Conservation (phyloP, 1,140 invertebrate genomes). For the Yoshiicerus persimilis region DNA sequence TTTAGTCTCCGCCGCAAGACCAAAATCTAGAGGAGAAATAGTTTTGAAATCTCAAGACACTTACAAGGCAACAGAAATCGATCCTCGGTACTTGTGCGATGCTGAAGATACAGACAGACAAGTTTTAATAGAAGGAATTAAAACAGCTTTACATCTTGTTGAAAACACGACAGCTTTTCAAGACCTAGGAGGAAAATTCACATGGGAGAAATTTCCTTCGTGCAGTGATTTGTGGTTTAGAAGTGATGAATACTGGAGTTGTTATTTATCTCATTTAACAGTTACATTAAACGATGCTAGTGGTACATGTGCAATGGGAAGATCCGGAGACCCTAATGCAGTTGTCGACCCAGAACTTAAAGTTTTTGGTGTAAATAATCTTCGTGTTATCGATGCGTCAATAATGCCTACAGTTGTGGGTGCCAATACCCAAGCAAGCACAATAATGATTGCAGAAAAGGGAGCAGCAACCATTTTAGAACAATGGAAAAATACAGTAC, state of each 20-base stretch:
- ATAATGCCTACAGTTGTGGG: conserved; percentile 73
- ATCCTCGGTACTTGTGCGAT: neutral
- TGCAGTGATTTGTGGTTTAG: conserved; percentile 53
- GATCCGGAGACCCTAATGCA: conserved; percentile 61
- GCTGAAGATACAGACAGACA: neutral
- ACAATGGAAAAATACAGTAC: conserved; percentile 53
- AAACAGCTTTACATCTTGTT: neutral
- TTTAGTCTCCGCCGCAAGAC: neutral
- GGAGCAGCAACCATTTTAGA: conserved; percentile 71
- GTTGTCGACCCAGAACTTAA: conserved; percentile 72
- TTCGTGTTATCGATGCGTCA: conserved; percentile 71
- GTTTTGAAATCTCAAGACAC: neutral
- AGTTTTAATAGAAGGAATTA: conserved; percentile 21
- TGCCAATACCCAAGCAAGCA: conserved; percentile 75
- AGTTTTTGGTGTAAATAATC: conserved; percentile 66
- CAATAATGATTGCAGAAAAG: conserved; percentile 77
- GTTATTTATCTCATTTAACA: conserved; percentile 56
- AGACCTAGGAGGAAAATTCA: neutral
- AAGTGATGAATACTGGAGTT: conserved; percentile 60
- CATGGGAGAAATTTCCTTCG: neutral
- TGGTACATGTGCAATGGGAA: conserved; percentile 76
- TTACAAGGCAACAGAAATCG: neutral
- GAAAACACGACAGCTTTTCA: conserved; percentile 19
- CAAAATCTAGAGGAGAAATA: neutral
- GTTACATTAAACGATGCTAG: conserved; percentile 70